Percentiles rank a stretch among this genome's conserved stretches.
These are phyloP conservation scores for Rhabdomys pumilio DNA, from an alignment of 2,797 vertebrate species.

Conservation along the genomic window DNA sequence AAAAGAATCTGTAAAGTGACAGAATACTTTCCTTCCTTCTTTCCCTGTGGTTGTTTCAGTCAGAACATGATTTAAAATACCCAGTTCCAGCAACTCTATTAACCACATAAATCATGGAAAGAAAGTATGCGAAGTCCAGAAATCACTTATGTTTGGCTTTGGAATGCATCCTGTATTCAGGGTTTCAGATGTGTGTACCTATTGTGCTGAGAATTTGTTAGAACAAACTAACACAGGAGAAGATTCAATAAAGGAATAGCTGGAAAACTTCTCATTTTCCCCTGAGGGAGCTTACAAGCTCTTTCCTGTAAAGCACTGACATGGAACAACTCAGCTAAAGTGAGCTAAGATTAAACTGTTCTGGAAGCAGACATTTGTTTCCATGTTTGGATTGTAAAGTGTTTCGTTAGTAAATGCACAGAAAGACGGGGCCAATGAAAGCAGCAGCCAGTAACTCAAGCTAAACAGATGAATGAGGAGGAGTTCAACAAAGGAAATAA, in stretches of 20 bases:
- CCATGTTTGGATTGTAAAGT: conserved; percentile 72
- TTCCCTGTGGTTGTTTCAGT: conserved; percentile 43
- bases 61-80: conserved; percentile 72
- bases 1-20: conserved; percentile 54
- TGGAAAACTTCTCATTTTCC: conserved; percentile 69
- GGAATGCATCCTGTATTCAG: conserved; percentile 59
- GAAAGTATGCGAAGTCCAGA: conserved; percentile 53
- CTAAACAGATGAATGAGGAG: conserved; percentile 50
- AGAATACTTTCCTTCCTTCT: conserved; percentile 49
- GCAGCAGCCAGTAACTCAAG: conserved; percentile 53
- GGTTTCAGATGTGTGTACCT: conserved; percentile 66
- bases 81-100: conserved; percentile 67
- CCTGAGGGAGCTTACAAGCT: conserved; percentile 37
- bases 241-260: conserved; percentile 59
- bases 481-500: conserved; percentile 61
- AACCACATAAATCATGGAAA: conserved; percentile 70
- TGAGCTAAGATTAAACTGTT: conserved; percentile 72
- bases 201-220: conserved; percentile 70
- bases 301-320: conserved; percentile 72
- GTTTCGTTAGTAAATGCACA: conserved; percentile 65
- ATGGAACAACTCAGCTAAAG: conserved; percentile 67
- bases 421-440: conserved; percentile 65
- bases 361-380: conserved; percentile 59
- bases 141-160: conserved; percentile 70
- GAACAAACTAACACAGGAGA: conserved; percentile 73